Percentiles rank a stretch among this genome's conserved stretches.
Conservation (phyloP, 2,888 invertebrate species). For the Hirtodrosophila histrioides region DNA sequence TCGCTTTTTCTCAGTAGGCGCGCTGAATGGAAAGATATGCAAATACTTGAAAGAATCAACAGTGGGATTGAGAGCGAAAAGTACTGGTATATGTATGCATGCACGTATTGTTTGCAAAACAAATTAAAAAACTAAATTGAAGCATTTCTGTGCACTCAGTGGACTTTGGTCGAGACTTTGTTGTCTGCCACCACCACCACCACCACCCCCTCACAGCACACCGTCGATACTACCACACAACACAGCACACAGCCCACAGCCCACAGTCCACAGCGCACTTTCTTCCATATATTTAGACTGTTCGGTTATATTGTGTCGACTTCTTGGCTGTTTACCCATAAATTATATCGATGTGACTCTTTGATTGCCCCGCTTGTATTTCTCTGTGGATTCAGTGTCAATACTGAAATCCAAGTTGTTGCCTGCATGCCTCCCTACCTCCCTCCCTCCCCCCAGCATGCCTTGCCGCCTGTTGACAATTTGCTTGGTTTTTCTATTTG, state of each 20-base stretch:
- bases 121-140: constrained; percentile 25
- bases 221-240: too few species aligned
- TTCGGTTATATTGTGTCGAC: constrained; percentile 12
- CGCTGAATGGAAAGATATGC: neutral
- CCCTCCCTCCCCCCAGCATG: too few species aligned
- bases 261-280: too few species aligned
- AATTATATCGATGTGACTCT: constrained; percentile 33
- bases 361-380: constrained; percentile 15
- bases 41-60: neutral
- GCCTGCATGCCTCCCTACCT: neutral
- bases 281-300: too few species aligned
- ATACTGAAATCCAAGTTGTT: constrained; percentile 25
- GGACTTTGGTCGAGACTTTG: constrained; percentile 46
- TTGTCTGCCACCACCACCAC: too few species aligned
- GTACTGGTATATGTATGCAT: too few species aligned
- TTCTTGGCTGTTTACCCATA: constrained; percentile 46
- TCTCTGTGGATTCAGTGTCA: constrained; percentile 39
- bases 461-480: constrained; percentile 7
- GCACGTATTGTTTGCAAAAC: constrained; percentile 18
- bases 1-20: neutral
- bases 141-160: constrained; percentile 18
- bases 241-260: too few species aligned
- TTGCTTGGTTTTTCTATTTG: neutral
- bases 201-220: too few species aligned
- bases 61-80: too few species aligned